A percentile compares a stretch with the other conserved stretches of the same genome.
Evolutionary conservation across 2,797 vertebrate species (phyloP).

Genomic region (Squalus acanthias): DNA sequence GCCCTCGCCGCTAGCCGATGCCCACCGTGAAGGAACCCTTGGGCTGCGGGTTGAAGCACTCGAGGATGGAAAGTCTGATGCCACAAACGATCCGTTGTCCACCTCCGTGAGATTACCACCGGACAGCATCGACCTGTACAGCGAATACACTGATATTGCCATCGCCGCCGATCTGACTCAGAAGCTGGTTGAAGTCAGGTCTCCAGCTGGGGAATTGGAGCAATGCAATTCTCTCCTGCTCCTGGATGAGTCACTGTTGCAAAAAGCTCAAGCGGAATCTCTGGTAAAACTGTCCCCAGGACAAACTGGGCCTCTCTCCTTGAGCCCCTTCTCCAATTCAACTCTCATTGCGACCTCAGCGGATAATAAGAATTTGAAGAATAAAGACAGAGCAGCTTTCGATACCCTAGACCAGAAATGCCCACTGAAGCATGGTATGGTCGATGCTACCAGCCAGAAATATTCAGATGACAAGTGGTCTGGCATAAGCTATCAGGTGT

Average conservation of each 20-base stretch:
- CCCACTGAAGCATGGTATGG: neutral
- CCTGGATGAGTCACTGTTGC: neutral
- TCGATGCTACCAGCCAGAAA: neutral
- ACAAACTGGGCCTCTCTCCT: neutral
- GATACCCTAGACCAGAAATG: too few species aligned
- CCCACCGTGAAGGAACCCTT: neutral
- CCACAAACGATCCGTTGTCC: neutral
- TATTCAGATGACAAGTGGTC: neutral
- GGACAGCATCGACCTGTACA: constrained; percentile 27
- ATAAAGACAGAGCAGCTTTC: neutral
- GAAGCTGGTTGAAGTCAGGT: neutral
- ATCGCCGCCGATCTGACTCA: neutral
- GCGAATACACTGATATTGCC: neutral
- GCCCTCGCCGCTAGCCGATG: neutral
- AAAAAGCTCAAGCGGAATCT: neutral
- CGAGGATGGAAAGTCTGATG: neutral
- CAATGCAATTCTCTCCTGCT: neutral
- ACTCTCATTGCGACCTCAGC: neutral
- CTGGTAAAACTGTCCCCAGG: neutral
- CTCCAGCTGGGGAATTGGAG: neutral
- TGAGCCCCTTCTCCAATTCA: neutral
- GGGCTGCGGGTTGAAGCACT: neutral
- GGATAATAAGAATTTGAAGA: neutral
- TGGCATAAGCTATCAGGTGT: neutral
- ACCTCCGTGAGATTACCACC: neutral